phyloP scores from a whole-genome alignment of 2,797 vertebrate genomes.

The Rhabdomys pumilio region DNA sequence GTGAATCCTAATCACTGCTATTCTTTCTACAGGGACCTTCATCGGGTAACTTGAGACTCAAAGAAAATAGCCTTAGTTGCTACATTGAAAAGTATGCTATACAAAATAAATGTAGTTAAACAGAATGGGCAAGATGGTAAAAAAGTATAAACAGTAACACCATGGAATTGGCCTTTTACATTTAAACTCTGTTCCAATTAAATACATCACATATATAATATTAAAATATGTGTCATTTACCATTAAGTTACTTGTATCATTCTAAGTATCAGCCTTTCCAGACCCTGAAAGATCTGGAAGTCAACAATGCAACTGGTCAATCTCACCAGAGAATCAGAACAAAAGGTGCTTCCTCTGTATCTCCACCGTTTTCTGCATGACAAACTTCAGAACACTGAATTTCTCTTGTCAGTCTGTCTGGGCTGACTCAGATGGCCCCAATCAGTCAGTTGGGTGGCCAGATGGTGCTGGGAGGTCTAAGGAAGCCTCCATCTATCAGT shows the following conservation, averaged over 20 bases:
- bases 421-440: neutral
- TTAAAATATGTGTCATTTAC: conserved; percentile 9
- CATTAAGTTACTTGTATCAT: conserved; percentile 4
- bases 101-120: conserved; percentile 26
- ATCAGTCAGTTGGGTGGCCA: neutral
- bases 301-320: neutral
- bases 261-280: neutral
- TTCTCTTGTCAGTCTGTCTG: neutral
- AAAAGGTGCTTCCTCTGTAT: neutral
- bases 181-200: conserved; percentile 8
- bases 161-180: conserved; percentile 26
- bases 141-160: conserved; percentile 16
- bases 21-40: conserved; percentile 26
- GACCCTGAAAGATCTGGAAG: conserved; percentile 16
- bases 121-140: conserved; percentile 22
- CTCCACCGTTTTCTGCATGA: conserved; percentile 2
- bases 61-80: conserved; percentile 69
- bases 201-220: neutral
- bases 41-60: conserved; percentile 43
- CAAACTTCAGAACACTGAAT: conserved; percentile 17
- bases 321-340: conserved; percentile 8
- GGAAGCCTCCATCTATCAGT: neutral
- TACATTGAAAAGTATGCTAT: conserved; percentile 22
- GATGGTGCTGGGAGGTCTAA: neutral
- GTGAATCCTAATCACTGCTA: conserved; percentile 37